These are phyloP conservation scores for Papilio glaucus DNA, from an alignment of 1,140 invertebrate genomes.

Conservation along the genomic window DNA sequence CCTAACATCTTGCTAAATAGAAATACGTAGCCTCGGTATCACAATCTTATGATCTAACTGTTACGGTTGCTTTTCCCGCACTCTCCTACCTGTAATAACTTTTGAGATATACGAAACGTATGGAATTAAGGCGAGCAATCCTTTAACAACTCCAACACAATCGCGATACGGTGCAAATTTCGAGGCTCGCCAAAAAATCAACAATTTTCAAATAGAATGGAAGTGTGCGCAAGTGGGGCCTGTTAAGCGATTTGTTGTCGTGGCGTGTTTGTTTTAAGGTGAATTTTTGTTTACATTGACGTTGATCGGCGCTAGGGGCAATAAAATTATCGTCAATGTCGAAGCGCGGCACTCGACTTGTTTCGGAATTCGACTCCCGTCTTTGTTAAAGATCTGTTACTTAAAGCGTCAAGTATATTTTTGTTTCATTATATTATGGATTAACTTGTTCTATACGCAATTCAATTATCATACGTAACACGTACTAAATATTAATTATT, in stretches of 20 bases:
- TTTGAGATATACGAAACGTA: conserved; percentile 61
- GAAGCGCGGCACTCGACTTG: conserved; percentile 64
- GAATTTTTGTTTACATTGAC: conserved; percentile 60
- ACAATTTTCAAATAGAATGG: conserved; percentile 70
- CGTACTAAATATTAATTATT: not conserved
- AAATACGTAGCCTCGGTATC: conserved; percentile 50
- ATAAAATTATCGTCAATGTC: conserved; percentile 72
- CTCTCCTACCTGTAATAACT: conserved; percentile 46
- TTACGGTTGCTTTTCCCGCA: conserved; percentile 52
- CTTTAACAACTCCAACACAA: conserved; percentile 66
- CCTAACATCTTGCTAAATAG: conserved; percentile 67
- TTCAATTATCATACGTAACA: not conserved
- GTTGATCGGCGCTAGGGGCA: conserved; percentile 57
- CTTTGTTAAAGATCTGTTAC: conserved; percentile 60
- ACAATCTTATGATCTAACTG: conserved; percentile 46
- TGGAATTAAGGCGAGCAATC: conserved; percentile 57
- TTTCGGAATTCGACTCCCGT: conserved; percentile 70
- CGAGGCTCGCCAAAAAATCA: conserved; percentile 64
- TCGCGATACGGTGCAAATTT: conserved; percentile 71
- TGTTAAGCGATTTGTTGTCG: conserved; percentile 60
- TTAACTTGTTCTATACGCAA: not conserved
- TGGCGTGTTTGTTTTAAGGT: conserved; percentile 60
- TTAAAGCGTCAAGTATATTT: conserved; percentile 34
- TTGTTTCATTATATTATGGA: not conserved
- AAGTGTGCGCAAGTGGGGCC: conserved; percentile 51